Evolutionary conservation across 1,140 invertebrate genomes (phyloP), one percentile per base, ranked within the genome.

Genomic region (Thaumetopoea pityocampa): DNA sequence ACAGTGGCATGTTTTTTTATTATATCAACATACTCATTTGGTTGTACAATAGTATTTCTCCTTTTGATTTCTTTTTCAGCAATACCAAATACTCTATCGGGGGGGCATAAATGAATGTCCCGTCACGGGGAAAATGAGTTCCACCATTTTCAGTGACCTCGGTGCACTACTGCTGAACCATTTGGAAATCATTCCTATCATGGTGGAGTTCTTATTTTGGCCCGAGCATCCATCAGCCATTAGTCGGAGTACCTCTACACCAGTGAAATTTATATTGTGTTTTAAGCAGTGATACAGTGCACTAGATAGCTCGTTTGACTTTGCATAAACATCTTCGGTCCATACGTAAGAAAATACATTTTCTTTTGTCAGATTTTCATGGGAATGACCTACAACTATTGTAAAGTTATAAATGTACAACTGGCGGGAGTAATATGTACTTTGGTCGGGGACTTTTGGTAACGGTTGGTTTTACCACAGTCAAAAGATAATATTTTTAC

Each of bases 391-490:
- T 15, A 19, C 12, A 12, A 67, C 61, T 11, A 67, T 42, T 18
- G 63, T 60, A 26, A 77, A 67, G 30, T 73, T 70, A 36, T 76
- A 64, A 12, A 61, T 37, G 33, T 73, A 70, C 5, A 74, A 16
- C 44, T 76, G 67, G 26, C 42, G 26, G 5, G 32, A 36, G 37
- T 45, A 45, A 20, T 46, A 46, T 3, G 43, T 36, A 15, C 19
- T 35, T 28, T 45, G 34, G 32, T 37, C 18, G 17, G 43, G 18
- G 17, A 45, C 20, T 45, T 46, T 38, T n/a, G 43, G 43, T 9
- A 46, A 23, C 16, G 15, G 12, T 17, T 22, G 6, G 27, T 45
- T 45, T 45, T 45, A 15, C 28, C 6, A 32, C 34, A 46, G 20
- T 46, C 43, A 26, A 46, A 37, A 15, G 26, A 46, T 23, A 37